phyloP scores from a whole-genome alignment of 2,888 invertebrate species.

The Habrosyne pyritoides region DNA sequence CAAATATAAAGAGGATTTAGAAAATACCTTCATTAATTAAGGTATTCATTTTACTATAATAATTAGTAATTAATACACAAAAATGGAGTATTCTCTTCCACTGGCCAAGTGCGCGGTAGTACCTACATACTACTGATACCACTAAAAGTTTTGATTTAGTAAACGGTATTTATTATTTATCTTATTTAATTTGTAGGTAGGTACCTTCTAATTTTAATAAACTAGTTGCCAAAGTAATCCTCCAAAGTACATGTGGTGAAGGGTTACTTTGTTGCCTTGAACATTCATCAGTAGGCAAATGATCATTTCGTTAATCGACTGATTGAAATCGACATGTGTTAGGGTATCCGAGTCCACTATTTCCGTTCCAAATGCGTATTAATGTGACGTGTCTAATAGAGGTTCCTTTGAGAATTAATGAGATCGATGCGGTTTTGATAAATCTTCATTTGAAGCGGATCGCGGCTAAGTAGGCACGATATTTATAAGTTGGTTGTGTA shows the following conservation, averaged over 20 bases:
- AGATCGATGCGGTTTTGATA: constrained; percentile 53
- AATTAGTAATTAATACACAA: no score
- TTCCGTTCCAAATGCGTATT: constrained; percentile 61
- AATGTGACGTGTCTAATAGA: constrained; percentile 68
- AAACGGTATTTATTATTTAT: no score
- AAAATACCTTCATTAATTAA: no score
- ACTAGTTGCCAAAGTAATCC: not conserved
- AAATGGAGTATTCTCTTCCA: no score
- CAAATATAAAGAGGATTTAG: no score
- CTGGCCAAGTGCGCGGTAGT: no score
- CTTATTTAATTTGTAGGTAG: not conserved
- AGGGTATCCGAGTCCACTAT: constrained; percentile 48
- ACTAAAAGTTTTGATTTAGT: no score
- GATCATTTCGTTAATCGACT: constrained; percentile 49
- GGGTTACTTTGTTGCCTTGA: not conserved
- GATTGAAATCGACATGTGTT: constrained; percentile 71
- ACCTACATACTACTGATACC: no score
- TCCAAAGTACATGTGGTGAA: not conserved
- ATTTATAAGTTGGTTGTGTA: not conserved
- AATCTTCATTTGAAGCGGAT: constrained; percentile 40
- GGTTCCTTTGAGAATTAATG: constrained; percentile 52
- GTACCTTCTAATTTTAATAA: no score
- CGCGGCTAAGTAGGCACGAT: not conserved
- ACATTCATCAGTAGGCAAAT: constrained; percentile 13
- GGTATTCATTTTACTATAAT: no score